Conservation (phyloP, 2,113 vertebrate genomes). For the Saguinus midas region DNA sequence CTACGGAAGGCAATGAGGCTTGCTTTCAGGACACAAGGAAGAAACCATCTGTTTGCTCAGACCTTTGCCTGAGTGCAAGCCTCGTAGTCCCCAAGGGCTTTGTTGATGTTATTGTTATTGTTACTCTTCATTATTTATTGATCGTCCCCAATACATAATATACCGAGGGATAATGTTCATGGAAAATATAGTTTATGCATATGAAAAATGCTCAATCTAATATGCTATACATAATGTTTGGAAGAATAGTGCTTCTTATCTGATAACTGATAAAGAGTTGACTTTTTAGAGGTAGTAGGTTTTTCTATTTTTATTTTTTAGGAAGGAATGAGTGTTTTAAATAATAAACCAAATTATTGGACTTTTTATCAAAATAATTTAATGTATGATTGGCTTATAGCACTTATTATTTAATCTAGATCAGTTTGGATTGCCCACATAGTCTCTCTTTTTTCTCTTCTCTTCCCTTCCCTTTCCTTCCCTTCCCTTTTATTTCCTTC, state of each 20-base stretch:
- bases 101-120: conserved; percentile 74
- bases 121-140: conserved; percentile 80
- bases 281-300: not conserved
- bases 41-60: conserved; percentile 74
- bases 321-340: not conserved
- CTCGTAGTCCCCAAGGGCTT: not conserved
- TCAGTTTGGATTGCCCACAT: not conserved
- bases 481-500: not conserved
- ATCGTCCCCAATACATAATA: conserved; percentile 70
- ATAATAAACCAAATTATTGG: not conserved
- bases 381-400: not conserved
- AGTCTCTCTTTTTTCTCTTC: too few relatives aligned
- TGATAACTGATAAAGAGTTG: not conserved
- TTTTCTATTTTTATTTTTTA: not conserved
- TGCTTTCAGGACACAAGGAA: conserved; percentile 65
- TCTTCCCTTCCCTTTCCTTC: not conserved
- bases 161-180: conserved; percentile 53
- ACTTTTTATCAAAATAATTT: not conserved
- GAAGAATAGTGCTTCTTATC: not conserved
- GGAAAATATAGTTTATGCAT: conserved; percentile 40
- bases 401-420: not conserved
- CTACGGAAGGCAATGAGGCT: conserved; percentile 23
- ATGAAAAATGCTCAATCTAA: conserved; percentile 40
- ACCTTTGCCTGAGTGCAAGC: conserved; percentile 67
- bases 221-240: not conserved